phyloP scores from a whole-genome alignment of 2,113 vertebrate genomes.

The Castor canadensis region DNA sequence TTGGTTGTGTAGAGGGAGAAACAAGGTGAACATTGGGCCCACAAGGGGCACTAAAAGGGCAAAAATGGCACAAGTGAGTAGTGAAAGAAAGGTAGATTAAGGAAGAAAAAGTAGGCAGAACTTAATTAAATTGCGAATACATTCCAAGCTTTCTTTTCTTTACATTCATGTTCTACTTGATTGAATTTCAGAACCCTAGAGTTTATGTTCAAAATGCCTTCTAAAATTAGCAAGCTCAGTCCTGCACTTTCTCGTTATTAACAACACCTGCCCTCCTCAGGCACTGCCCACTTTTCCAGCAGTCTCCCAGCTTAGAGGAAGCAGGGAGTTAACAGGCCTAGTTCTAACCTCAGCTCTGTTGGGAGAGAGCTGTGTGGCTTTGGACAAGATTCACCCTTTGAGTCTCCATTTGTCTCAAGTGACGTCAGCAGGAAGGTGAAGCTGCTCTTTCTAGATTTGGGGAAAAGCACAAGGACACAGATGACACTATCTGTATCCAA shows the following conservation, averaged over 20 bases:
- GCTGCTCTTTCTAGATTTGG: background rate
- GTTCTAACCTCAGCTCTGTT: background rate
- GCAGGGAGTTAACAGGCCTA: too few species aligned
- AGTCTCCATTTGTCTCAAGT: background rate
- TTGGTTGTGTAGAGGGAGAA: background rate
- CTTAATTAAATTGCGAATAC: background rate
- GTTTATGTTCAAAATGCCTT: background rate
- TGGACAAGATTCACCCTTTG: background rate
- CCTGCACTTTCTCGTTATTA: accelerated
- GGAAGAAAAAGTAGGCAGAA: background rate
- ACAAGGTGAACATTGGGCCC: background rate
- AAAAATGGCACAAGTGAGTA: background rate
- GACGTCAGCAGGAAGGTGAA: background rate
- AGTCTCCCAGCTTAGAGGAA: accelerated
- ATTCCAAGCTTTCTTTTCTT: background rate
- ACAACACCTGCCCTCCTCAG: background rate
- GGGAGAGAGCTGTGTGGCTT: too few species aligned
- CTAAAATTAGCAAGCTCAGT: background rate
- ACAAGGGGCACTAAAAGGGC: accelerated
- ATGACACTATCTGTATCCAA: background rate
- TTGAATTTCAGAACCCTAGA: background rate
- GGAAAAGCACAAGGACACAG: accelerated
- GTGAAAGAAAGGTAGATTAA: background rate
- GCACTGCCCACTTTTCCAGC: accelerated
- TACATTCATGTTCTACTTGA: background rate